phyloP scores from a whole-genome alignment of 2,113 vertebrate species.

The Girardinichthys multiradiatus region DNA sequence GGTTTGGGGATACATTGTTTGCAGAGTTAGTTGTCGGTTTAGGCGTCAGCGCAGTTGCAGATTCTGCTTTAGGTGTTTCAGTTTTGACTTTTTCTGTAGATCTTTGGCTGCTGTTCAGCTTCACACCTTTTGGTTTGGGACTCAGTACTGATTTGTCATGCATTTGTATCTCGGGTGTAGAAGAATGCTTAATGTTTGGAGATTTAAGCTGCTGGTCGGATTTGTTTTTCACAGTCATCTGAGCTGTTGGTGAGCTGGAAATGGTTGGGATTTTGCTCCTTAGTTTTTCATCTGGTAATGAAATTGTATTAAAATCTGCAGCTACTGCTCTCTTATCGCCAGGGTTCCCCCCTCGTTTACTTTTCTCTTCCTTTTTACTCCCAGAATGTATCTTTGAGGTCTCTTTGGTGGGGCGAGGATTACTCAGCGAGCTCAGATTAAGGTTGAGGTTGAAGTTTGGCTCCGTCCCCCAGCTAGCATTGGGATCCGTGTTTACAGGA shows the following conservation, averaged over 20 bases:
- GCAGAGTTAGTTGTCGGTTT: slow-evolving; percentile 15
- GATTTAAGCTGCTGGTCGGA: slow-evolving; percentile 31
- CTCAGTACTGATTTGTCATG: neutral
- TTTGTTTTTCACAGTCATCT: neutral
- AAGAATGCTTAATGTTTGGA: slow-evolving; percentile 15
- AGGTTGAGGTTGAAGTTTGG: slow-evolving; percentile 64
- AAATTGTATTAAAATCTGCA: slow-evolving; percentile 9
- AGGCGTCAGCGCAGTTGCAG: neutral
- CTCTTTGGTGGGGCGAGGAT: slow-evolving; percentile 11
- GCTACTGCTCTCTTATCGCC: neutral
- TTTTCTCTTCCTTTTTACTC: slow-evolving; percentile 26
- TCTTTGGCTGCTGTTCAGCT: neutral
- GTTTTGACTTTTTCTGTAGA: neutral
- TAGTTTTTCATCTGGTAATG: slow-evolving; percentile 16
- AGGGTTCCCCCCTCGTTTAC: slow-evolving; percentile 18
- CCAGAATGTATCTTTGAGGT: slow-evolving; percentile 6
- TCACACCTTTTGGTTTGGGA: slow-evolving; percentile 8
- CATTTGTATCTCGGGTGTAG: slow-evolving; percentile 6
- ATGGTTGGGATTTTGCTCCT: slow-evolving; percentile 48
- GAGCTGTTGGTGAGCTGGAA: slow-evolving; percentile 19
- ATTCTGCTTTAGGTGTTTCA: neutral
- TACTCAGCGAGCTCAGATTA: slow-evolving; percentile 13
- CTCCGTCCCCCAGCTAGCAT: slow-evolving; percentile 33
- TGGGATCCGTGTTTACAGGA: slow-evolving; percentile 13
- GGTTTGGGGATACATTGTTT: slow-evolving; percentile 2